Conservation (phyloP, 1,140 invertebrate genomes). For the Argopecten irradians region DNA sequence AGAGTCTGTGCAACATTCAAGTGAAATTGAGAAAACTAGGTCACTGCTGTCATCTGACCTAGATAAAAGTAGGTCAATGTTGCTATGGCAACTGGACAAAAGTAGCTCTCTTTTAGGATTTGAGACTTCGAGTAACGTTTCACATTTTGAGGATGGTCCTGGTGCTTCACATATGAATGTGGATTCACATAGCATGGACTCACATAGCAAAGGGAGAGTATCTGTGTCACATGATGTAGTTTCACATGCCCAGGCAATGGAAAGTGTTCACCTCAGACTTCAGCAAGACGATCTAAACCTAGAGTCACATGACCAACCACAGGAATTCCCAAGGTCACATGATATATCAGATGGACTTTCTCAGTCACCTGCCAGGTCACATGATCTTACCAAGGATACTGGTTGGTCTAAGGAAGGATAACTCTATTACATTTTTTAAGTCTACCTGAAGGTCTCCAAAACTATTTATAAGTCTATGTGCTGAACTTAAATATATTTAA, state of each 20-base stretch:
- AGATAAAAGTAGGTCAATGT: slow-evolving; percentile 18
- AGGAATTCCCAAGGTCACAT: not conserved
- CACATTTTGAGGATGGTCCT: not conserved
- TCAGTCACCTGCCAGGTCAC: slow-evolving; percentile 13
- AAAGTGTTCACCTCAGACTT: not conserved
- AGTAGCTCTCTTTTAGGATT: not conserved
- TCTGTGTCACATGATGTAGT: not conserved
- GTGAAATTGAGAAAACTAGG: not conserved
- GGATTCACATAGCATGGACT: not conserved
- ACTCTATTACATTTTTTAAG: no score
- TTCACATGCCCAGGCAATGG: not conserved
- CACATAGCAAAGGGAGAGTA: not conserved
- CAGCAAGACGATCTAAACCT: not conserved
- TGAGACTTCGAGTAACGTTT: not conserved
- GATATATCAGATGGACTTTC: not conserved
- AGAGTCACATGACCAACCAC: not conserved
- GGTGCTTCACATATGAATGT: slow-evolving; percentile 3
- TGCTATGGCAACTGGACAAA: not conserved
- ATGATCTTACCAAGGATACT: not conserved
- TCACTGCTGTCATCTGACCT: not conserved
- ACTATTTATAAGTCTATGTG: no score
- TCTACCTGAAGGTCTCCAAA: no score
- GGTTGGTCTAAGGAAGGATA: not conserved
- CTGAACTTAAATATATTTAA: no score
- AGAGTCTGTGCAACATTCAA: slow-evolving; percentile 2